Percentiles rank a stretch among this genome's conserved stretches.
Evolutionary conservation across 1,140 invertebrate species (phyloP).

Genomic region (Oreohelix idahoensis): DNA sequence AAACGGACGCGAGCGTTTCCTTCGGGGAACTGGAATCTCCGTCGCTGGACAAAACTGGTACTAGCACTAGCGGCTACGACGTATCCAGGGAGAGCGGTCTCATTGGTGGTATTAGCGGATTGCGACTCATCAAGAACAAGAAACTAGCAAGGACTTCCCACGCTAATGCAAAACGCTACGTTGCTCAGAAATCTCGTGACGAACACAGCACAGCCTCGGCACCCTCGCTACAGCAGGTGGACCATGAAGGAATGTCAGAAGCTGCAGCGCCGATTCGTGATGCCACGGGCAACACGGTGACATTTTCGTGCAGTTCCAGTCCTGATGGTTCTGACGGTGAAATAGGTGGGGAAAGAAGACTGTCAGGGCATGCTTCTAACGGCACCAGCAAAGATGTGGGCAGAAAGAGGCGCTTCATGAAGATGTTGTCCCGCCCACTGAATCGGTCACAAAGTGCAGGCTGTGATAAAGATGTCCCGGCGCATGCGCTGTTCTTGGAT

Average conservation of each 20-base stretch:
- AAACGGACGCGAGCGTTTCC: slow-evolving; percentile 32
- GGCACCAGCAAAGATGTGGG: slow-evolving; percentile 12
- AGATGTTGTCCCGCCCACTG: slow-evolving; percentile 68
- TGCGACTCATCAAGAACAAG: slow-evolving; percentile 37
- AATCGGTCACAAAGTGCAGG: slow-evolving; percentile 72
- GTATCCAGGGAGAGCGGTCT: slow-evolving; percentile 1
- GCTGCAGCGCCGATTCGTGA: not conserved
- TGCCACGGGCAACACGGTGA: slow-evolving; percentile 10
- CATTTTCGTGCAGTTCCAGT: slow-evolving; percentile 46
- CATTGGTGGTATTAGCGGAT: slow-evolving; percentile 14
- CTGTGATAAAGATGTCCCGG: slow-evolving; percentile 72
- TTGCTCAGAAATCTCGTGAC: slow-evolving; percentile 23
- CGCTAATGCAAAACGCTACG: slow-evolving; percentile 28
- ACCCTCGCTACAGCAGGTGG: not conserved
- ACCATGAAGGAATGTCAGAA: not conserved
- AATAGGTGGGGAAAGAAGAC: not conserved
- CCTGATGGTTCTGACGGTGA: slow-evolving; percentile 48
- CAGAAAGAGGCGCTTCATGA: slow-evolving; percentile 56
- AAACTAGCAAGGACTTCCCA: slow-evolving; percentile 27
- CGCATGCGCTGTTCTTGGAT: slow-evolving; percentile 68
- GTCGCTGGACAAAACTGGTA: not conserved
- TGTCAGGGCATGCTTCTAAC: slow-evolving; percentile 3
- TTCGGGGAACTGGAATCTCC: slow-evolving; percentile 9
- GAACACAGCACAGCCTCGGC: not conserved
- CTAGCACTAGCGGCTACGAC: not conserved